Percentiles rank a stretch among this genome's conserved stretches.
Conservation (phyloP, 1,140 invertebrate species). For the Propsilocerus akamusi region DNA sequence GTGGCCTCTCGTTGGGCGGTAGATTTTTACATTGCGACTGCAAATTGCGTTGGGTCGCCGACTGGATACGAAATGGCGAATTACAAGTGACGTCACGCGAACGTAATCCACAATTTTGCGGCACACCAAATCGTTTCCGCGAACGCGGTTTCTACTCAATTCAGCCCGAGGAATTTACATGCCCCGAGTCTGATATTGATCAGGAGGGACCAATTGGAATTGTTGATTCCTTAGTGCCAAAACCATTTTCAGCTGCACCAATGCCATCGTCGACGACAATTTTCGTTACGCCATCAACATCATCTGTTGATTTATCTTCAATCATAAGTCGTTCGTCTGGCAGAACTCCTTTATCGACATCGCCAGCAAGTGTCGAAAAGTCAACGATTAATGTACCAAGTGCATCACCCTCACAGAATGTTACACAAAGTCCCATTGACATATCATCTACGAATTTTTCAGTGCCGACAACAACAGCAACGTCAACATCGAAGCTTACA, state of each 20-base stretch:
- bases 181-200: constrained; percentile 20
- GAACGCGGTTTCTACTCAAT: constrained; percentile 74
- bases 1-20: constrained; percentile 73
- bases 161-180: constrained; percentile 47
- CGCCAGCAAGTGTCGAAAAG: constrained; percentile 18
- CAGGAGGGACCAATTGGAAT: constrained; percentile 30
- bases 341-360: constrained; percentile 13
- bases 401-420: constrained; percentile 2
- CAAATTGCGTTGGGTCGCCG: constrained; percentile 66
- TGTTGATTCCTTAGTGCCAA: constrained; percentile 16
- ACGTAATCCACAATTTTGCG: constrained; percentile 84
- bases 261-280: constrained; percentile 17
- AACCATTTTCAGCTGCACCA: constrained; percentile 14
- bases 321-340: constrained; percentile 8
- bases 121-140: constrained; percentile 53
- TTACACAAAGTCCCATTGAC: constrained; percentile 3
- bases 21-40: constrained; percentile 80
- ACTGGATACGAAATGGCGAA: constrained; percentile 74
- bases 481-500: constrained; percentile 11
- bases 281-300: constrained; percentile 8
- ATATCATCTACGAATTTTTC: constrained; percentile 9
- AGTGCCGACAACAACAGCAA: constrained; percentile 13
- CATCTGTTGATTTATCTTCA: constrained; percentile 7
- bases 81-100: constrained; percentile 80
- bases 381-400: constrained; percentile 10